These are phyloP conservation scores for Perca schrenkii DNA, from an alignment of 2,113 vertebrate genomes.

Conservation along the genomic window DNA sequence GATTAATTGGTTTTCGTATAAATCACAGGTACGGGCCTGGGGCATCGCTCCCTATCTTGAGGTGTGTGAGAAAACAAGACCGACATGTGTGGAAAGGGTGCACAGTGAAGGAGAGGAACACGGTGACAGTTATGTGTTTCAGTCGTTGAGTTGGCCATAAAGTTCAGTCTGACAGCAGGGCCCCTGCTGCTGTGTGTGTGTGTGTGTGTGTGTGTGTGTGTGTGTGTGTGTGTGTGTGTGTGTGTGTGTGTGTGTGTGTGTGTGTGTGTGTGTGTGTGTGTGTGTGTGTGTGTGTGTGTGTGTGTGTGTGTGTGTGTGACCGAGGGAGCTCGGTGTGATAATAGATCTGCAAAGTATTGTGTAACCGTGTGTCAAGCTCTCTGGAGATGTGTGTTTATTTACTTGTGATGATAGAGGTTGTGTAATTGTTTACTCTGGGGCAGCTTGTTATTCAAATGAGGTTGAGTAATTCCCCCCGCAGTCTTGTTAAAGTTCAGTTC, in stretches of 20 bases:
- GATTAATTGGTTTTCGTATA: constrained; percentile 82
- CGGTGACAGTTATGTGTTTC: constrained; percentile 49
- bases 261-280: constrained; percentile 35
- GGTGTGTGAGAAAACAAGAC: constrained; percentile 51
- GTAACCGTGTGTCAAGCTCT: constrained; percentile 37
- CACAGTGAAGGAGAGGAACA: constrained; percentile 37
- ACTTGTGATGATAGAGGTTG: constrained; percentile 49
- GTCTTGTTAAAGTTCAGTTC: constrained; percentile 52
- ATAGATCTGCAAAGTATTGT: constrained; percentile 39
- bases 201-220: not conserved
- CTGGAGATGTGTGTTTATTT: constrained; percentile 64
- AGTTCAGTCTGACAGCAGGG: constrained; percentile 51
- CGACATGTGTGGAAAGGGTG: constrained; percentile 6
- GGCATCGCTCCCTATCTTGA: constrained; percentile 26
- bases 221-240: constrained; percentile 15
- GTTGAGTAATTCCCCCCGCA: constrained; percentile 51
- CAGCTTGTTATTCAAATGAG: constrained; percentile 62
- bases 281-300: constrained; percentile 39
- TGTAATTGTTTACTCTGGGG: constrained; percentile 64
- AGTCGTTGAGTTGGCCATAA: constrained; percentile 43
- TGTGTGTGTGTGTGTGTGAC: constrained; percentile 37
- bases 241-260: constrained; percentile 16
- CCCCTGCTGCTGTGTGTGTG: constrained; percentile 31
- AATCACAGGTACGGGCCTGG: constrained; percentile 66
- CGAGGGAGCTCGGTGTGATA: constrained; percentile 14